Base-by-base conservation (phyloP, 2,113 vertebrate species). In the Cacatua alba region DNA sequence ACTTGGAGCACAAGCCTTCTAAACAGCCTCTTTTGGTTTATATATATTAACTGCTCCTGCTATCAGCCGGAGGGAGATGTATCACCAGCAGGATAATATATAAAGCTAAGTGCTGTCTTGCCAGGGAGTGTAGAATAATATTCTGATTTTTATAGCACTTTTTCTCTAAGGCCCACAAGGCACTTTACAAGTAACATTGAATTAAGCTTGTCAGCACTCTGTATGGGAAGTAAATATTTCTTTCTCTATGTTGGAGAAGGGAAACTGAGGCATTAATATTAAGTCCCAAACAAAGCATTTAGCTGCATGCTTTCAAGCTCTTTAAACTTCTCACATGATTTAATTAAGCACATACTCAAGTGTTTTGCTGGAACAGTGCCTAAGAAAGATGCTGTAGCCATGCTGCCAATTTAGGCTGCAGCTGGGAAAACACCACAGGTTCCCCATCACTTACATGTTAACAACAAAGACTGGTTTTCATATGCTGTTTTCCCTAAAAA, bases 211-310 rank as follows among this genome's bases (percentile, higher is more conserved):
- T 95, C 94, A 86, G 75, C 75, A 88, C 68, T 77, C 41, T 72
- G 65, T 55, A 43, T 48, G 75, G 59, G 49, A 93, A 92, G 63
- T 53, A 94, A 96, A 90, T 96, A 72, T 82, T 94, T 91, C 57
- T 86, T 77, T 86, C 64, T 71, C 35, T 71, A 3, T 39, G n/a
- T 26, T 77, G 28, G n/a, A 82, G 63, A 88, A 82, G 90, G 85
- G 92, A 96, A 97, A 95, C 94, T 93, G 94, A 96, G 93, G 95
- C 92, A 95, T 78, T 87, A 82, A 72, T 69, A 86, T 69, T 72
- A 88, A 92, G 83, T 44, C 83, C 51, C 35, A 33, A 86, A 52
- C 84, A 88, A 89, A 87, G 63, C 57, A 60, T 84, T 86, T 60
- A 48, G 52, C 80, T 82, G 69, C 46, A 13, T 89, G 76, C 72